phyloP scores from a whole-genome alignment of 2,888 invertebrate species.

The Tachina lurida region DNA sequence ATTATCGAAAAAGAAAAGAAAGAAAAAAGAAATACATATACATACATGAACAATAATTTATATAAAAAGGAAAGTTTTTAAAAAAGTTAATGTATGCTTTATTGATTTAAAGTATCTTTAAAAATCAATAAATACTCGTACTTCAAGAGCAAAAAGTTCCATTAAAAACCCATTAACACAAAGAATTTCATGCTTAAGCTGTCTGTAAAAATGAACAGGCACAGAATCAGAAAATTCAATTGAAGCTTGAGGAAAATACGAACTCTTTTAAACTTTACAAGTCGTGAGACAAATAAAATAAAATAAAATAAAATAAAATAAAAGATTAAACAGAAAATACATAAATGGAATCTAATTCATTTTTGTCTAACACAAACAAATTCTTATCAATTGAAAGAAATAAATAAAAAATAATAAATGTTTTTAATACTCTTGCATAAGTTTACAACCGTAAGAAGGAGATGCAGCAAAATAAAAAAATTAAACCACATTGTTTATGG shows the following conservation, averaged over 20 bases:
- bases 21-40: too few species aligned
- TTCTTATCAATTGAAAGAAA: slow-evolving; percentile 43
- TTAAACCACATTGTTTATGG: slow-evolving; percentile 67
- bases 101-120: slow-evolving; percentile 15
- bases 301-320: neutral
- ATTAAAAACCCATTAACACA: slow-evolving; percentile 42
- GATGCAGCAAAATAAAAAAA: slow-evolving; percentile 1
- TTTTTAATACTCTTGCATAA: neutral
- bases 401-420: neutral
- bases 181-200: slow-evolving; percentile 38
- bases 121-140: neutral
- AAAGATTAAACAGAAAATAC: slow-evolving; percentile 14
- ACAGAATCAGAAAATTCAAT: slow-evolving; percentile 11
- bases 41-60: neutral
- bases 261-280: neutral
- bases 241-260: neutral
- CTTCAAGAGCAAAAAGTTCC: slow-evolving; percentile 12
- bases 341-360: slow-evolving; percentile 16
- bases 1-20: slow-evolving; percentile 41
- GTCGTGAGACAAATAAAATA: slow-evolving; percentile 39
- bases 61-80: slow-evolving; percentile 21
- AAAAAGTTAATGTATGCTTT: slow-evolving; percentile 19
- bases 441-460: slow-evolving; percentile 28
- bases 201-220: slow-evolving; percentile 4
- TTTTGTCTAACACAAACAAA: neutral